A percentile compares a stretch with the other conserved stretches of the same genome.
Evolutionary conservation across 1,140 invertebrate species (phyloP).

Genomic region (Intoshia linei): DNA sequence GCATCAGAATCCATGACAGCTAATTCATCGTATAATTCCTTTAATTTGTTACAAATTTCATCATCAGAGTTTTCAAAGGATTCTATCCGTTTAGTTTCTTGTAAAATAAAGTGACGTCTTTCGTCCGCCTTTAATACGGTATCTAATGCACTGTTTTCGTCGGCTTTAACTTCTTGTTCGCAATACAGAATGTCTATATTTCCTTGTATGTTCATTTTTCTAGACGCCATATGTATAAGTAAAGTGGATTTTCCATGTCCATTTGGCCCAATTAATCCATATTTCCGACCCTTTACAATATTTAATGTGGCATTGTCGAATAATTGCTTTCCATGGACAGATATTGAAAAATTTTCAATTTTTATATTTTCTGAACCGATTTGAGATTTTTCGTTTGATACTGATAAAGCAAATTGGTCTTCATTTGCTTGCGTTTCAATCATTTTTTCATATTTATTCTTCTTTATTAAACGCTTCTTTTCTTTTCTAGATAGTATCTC

Average conservation of each 20-base stretch:
- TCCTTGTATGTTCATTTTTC: conserved; percentile 59
- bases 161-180: conserved; percentile 84
- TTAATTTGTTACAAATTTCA: conserved; percentile 36
- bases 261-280: conserved; percentile 89
- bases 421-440: background rate
- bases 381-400: background rate
- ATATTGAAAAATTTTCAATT: conserved; percentile 77
- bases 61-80: conserved; percentile 30
- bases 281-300: conserved; percentile 63
- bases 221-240: conserved; percentile 52
- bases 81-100: conserved; percentile 45
- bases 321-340: conserved; percentile 75
- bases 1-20: conserved; percentile 79
- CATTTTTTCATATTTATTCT: background rate
- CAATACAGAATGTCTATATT: conserved; percentile 87
- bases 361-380: conserved; percentile 11
- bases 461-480: background rate
- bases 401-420: conserved; percentile 2
- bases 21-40: conserved; percentile 42
- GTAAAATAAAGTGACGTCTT: conserved; percentile 42
- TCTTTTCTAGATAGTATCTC: background rate
- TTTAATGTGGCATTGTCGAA: conserved; percentile 77
- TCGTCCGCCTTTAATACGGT: conserved; percentile 63
- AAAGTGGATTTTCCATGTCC: conserved; percentile 97
- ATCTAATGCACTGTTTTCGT: conserved; percentile 56